Evolutionary conservation across 2,113 vertebrate species (phyloP), one percentile per base, ranked within the genome.

Genomic region (Willisornis vidua): DNA sequence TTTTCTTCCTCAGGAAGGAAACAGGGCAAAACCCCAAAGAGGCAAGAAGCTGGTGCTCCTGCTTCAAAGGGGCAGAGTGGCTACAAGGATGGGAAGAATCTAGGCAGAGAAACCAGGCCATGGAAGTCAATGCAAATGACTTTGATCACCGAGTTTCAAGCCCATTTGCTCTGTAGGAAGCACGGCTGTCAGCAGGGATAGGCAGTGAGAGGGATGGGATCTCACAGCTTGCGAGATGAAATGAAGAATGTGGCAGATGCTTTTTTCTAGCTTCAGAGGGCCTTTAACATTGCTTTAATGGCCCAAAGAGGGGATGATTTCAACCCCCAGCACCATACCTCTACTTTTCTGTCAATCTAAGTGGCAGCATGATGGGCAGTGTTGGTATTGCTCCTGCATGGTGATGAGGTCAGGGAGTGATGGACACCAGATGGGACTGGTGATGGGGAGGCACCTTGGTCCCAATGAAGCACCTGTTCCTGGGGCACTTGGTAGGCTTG

Each of bases 91-190:
- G 4, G 11, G 65, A 48, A 91, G 55, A 85, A 95, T 43, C 29
- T 85, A 90, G 52, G 72, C 68, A 88, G 75, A 89, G 85, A 96
- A 97, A 93, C 52, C 94, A 95, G 90, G 92, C 88, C 92, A 93
- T 43, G 92, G 92, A 41, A 97, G 92, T 88, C 85, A 65, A 94
- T 94, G 93, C 90, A 94, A 95, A 91, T 94, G 9, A 83, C 87
- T 96, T 76, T 70, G 82, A 93, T 96, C 28, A 14, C 18, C 1
- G 90, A 80, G 83, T 84, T 93, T 52, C 41, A 15, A 93, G 83
- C 94, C 93, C 86, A 48, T 93, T 97, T 94, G 92, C 94, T 92
- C 93, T 89, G 93, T 74, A 94, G 92, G 93, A 97, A 96, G 88
- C 93, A 51, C 1, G 57, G 72, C 72, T 95, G 87, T 94, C 93